Evolutionary conservation across 1,140 invertebrate species (phyloP), one percentile per base, ranked within the genome.

Genomic region (Ooceraea biroi): DNA sequence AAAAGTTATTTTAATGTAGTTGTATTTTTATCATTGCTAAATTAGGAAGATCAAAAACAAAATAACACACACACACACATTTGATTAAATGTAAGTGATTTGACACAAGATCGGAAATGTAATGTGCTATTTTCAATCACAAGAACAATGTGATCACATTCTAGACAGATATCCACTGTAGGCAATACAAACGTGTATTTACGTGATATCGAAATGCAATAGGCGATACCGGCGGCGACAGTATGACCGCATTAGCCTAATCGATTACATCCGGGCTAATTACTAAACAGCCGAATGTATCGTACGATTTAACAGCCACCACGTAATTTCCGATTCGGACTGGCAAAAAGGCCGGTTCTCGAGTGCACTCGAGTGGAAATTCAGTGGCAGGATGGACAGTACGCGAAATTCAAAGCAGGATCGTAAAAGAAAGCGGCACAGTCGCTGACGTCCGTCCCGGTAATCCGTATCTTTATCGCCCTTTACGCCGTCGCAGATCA

Each of bases 391-490:
- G 5, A 41, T n/a, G 36, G 46, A 69, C 73, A 77, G 48, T 77
- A 57, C 58, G 89, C 82, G 76, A 87, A 86, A 90, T 86, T 91
- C 85, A 83, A 91, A 91, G 88, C 82, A 85, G 77, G 78, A 63
- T 91, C 90, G 85, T 92, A 91, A 92, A 92, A 84, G 68, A 58
- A 83, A 84, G 82, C 50, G 74, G 61, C 71, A 65, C 72, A 44
- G 19, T 74, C 72, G 25, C 58, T 65, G 61, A 84, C 46, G 66
- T 82, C 57, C 52, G 61, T 63, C 36, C 55, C 66, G 69, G 77
- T 92, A 92, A 92, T 92, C 91, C 87, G 83, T 68, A 88, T 89
- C 90, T 91, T 91, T 92, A 91, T 92, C 85, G 89, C 85, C 86
- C 85, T 91, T 90, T 88, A 88, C 76, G 72, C 71, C 57, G n/a